Conservation (phyloP, 2,113 vertebrate species). For the Salvator merianae region DNA sequence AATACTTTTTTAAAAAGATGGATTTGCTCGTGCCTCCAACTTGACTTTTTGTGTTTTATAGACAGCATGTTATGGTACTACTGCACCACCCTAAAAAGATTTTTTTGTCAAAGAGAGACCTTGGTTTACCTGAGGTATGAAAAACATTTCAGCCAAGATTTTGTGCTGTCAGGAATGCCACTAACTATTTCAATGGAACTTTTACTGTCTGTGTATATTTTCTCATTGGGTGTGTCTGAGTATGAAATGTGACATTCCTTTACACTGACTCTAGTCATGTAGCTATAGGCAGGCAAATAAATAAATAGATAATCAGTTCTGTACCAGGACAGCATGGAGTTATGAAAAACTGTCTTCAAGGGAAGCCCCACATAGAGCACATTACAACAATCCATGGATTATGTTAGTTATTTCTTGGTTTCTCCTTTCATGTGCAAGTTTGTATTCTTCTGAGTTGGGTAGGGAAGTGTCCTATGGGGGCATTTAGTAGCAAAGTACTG, state of each 20-base stretch:
- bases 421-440: neutral
- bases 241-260: neutral
- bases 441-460: neutral
- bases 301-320: neutral
- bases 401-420: neutral
- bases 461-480: too few species aligned
- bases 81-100: neutral
- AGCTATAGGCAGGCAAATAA: too few species aligned
- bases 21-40: neutral
- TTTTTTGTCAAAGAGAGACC: neutral
- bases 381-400: neutral
- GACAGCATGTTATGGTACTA: neutral
- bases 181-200: too few species aligned
- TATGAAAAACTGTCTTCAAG: neutral
- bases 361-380: too few species aligned
- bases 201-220: neutral
- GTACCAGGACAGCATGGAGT: neutral
- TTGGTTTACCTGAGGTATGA: neutral
- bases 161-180: neutral
- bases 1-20: slow-evolving; percentile 12
- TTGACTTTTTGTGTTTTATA: neutral
- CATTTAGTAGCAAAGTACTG: too few species aligned
- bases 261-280: too few species aligned
- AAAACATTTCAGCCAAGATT: neutral
- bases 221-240: neutral